Evolutionary conservation across 2,888 invertebrate species (phyloP).

Genomic region (Caenorhabditis sp.): DNA sequence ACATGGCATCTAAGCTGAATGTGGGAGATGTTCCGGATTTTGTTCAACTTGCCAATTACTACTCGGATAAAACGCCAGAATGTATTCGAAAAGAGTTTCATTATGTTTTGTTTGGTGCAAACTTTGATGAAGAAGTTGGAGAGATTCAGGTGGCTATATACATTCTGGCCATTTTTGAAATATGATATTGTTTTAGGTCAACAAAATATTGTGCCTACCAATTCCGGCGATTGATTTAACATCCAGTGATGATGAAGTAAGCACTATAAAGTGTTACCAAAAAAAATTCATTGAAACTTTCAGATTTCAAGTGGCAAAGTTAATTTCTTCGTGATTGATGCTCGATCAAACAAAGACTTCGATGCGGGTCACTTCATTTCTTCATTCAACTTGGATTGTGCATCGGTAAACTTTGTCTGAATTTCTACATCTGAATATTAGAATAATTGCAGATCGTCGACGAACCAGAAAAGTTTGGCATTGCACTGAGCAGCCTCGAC

Average conservation of each 20-base stretch:
- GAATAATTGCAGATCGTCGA: constrained; percentile 81
- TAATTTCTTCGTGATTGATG: constrained; percentile 91
- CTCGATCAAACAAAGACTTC: constrained; percentile 93
- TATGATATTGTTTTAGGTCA: constrained; percentile 35
- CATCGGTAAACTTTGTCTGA: constrained; percentile 76
- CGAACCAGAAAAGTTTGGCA: constrained; percentile 91
- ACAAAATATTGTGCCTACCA: constrained; percentile 84
- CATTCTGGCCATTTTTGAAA: not conserved
- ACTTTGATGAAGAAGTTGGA: constrained; percentile 65
- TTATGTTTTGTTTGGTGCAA: constrained; percentile 73
- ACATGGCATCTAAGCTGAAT: constrained; percentile 79
- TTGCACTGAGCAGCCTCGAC: constrained; percentile 90
- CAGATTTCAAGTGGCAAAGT: constrained; percentile 41
- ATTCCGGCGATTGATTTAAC: constrained; percentile 78
- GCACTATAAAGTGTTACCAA: not conserved
- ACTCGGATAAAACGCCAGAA: constrained; percentile 82
- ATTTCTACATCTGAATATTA: not conserved
- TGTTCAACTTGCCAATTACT: constrained; percentile 94
- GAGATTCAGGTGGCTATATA: constrained; percentile 44
- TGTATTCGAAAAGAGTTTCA: constrained; percentile 74
- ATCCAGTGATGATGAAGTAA: constrained; percentile 42
- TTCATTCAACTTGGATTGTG: constrained; percentile 96
- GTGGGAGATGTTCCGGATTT: constrained; percentile 95
- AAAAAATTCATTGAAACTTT: not conserved
- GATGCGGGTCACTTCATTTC: constrained; percentile 95